A percentile compares a stretch with the other conserved stretches of the same genome.
Conservation (phyloP, 2,888 invertebrate species). For the Leistus spinibarbis region DNA sequence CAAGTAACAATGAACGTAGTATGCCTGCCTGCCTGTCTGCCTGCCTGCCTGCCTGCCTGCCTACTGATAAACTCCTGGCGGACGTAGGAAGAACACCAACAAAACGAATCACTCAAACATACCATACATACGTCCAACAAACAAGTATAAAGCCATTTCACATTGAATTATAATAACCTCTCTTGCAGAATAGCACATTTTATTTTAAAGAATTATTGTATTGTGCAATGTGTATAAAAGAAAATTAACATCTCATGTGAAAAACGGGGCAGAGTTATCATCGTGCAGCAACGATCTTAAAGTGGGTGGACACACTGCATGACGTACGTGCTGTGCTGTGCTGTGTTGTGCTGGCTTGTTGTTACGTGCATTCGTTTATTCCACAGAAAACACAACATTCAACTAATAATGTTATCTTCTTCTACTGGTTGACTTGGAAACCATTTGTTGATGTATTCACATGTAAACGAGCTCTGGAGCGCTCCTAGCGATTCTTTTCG, state of each 20-base stretch:
- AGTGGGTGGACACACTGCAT: constrained; percentile 6
- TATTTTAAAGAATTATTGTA: constrained; percentile 24
- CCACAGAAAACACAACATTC: constrained; percentile 34
- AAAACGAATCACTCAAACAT: neutral
- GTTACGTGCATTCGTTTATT: constrained; percentile 18
- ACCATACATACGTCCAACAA: neutral
- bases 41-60: too few species aligned
- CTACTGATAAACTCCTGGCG: neutral
- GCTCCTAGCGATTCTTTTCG: neutral
- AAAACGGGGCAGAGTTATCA: neutral
- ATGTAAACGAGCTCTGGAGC: neutral
- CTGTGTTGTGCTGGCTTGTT: too few species aligned
- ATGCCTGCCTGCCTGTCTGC: too few species aligned
- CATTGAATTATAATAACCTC: neutral
- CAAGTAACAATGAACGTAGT: neutral
- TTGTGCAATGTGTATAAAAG: constrained; percentile 28
- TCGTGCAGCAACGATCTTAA: neutral
- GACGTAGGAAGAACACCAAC: neutral
- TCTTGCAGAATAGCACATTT: constrained; percentile 4
- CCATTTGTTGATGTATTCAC: neutral
- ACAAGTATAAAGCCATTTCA: neutral
- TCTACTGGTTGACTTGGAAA: neutral
- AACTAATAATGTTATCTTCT: constrained; percentile 34
- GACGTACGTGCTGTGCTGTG: constrained; percentile 27
- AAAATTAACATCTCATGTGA: constrained; percentile 28